Evolutionary conservation across 53 echinoderm and acorn worm genomes (phyloP).

Genomic region (Pentamera pediparva): DNA sequence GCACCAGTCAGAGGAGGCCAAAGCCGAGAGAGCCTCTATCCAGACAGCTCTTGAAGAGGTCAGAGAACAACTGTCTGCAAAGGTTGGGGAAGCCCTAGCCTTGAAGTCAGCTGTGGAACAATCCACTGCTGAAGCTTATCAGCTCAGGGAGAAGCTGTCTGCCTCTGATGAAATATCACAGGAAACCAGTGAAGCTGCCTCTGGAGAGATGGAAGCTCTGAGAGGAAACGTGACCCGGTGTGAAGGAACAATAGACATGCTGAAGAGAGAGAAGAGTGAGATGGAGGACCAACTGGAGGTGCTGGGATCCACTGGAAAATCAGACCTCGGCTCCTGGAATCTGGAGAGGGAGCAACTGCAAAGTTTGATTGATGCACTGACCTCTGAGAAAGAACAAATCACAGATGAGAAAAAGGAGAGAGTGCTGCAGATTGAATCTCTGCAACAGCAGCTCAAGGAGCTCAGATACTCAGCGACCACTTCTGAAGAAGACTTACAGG

Average conservation of each 20-base stretch:
- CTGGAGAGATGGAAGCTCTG: constrained; percentile 15
- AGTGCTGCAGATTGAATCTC: neutral
- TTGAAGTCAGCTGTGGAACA: neutral
- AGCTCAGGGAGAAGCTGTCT: neutral
- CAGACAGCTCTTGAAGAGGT: neutral
- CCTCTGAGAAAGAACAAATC: constrained; percentile 25
- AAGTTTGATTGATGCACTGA: neutral
- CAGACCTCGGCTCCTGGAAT: neutral
- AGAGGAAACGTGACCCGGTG: constrained; percentile 8
- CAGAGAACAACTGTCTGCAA: neutral
- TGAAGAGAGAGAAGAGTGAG: constrained; percentile 21
- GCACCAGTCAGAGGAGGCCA: constrained; percentile 6
- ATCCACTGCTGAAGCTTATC: neutral
- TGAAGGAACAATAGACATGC: constrained; percentile 19
- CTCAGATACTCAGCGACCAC: neutral
- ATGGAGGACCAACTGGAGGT: constrained; percentile 21
- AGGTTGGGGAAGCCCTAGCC: neutral
- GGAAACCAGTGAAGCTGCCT: neutral
- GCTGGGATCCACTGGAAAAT: neutral
- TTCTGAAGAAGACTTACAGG: constrained; percentile 5
- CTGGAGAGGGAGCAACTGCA: constrained; percentile 42
- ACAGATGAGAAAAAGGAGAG: neutral
- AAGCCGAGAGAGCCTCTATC: neutral
- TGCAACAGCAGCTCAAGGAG: constrained; percentile 18
- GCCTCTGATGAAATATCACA: constrained; percentile 5